A percentile compares a stretch with the other conserved stretches of the same genome.
Evolutionary conservation across 37 sponge, comb jelly and placozoan genomes (phyloP).

Genomic region (Tethya wilhelma): DNA sequence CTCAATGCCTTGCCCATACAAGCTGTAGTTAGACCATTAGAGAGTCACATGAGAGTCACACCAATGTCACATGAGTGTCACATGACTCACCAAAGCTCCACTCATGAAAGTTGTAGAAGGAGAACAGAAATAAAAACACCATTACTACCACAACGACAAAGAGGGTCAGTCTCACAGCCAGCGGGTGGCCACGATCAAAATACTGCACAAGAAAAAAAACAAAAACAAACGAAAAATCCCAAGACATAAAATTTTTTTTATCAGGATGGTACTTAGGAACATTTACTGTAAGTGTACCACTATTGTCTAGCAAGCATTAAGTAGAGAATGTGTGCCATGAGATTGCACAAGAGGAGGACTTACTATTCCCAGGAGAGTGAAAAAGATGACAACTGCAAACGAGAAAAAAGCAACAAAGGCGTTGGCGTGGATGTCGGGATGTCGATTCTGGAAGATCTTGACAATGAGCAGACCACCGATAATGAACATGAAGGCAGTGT

Average conservation of each 20-base stretch:
- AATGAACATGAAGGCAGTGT: constrained; percentile 96
- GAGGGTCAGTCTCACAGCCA: constrained; percentile 27
- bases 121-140: constrained; percentile 40
- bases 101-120: constrained; percentile 64
- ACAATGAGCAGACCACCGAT: constrained; percentile 85
- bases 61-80: background rate
- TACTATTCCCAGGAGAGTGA: constrained; percentile 84
- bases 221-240: too few relatives aligned
- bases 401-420: constrained; percentile 91
- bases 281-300: too few relatives aligned
- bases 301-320: too few relatives aligned
- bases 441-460: constrained; percentile 88
- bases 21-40: too few relatives aligned
- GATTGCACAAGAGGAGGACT: too few relatives aligned
- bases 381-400: constrained; percentile 80
- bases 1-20: too few relatives aligned
- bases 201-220: constrained; percentile 13
- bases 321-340: too few relatives aligned
- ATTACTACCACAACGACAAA: constrained; percentile 12
- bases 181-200: constrained; percentile 22
- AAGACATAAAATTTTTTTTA: too few relatives aligned
- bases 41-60: background rate
- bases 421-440: constrained; percentile 89
- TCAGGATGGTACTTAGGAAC: too few relatives aligned
- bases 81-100: constrained; percentile 24